phyloP scores from a whole-genome alignment of 2,797 vertebrate genomes.

The Enteromius viviparus region DNA sequence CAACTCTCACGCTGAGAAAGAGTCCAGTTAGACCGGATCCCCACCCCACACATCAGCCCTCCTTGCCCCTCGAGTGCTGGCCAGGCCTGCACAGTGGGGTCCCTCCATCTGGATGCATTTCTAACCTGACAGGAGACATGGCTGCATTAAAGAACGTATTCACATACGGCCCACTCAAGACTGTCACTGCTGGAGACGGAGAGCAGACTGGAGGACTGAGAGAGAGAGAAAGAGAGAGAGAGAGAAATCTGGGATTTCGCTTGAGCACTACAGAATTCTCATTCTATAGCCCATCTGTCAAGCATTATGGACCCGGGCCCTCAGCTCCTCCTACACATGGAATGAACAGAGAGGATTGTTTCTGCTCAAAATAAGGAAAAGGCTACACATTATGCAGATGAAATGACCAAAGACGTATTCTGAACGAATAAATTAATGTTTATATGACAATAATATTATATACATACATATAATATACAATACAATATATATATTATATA shows the following conservation, averaged over 20 bases:
- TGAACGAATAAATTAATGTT: background rate
- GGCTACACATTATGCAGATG: background rate
- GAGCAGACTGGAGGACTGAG: conserved; percentile 68
- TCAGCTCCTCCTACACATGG: conserved; percentile 48
- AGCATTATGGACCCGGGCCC: conserved; percentile 69
- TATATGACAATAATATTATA: background rate
- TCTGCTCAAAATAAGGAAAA: conserved; percentile 16
- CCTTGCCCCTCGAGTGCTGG: conserved; percentile 57
- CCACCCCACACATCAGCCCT: conserved; percentile 71
- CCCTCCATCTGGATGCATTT: conserved; percentile 75
- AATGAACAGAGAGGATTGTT: conserved; percentile 48
- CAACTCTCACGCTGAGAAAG: conserved; percentile 66
- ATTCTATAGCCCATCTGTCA: conserved; percentile 75
- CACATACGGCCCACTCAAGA: conserved; percentile 69
- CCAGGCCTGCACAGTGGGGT: conserved; percentile 70
- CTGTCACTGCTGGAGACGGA: conserved; percentile 66
- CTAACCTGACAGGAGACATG: conserved; percentile 65
- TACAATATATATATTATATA: too few relatives aligned
- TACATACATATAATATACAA: too few relatives aligned
- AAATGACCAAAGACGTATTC: background rate
- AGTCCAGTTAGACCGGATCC: conserved; percentile 66
- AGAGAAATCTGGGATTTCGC: conserved; percentile 65
- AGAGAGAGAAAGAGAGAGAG: conserved; percentile 50
- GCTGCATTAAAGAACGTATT: conserved; percentile 66
- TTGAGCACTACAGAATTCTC: conserved; percentile 64